These are phyloP conservation scores for Rhynchophorus ferrugineus DNA, from an alignment of 1,140 invertebrate genomes.

Conservation along the genomic window DNA sequence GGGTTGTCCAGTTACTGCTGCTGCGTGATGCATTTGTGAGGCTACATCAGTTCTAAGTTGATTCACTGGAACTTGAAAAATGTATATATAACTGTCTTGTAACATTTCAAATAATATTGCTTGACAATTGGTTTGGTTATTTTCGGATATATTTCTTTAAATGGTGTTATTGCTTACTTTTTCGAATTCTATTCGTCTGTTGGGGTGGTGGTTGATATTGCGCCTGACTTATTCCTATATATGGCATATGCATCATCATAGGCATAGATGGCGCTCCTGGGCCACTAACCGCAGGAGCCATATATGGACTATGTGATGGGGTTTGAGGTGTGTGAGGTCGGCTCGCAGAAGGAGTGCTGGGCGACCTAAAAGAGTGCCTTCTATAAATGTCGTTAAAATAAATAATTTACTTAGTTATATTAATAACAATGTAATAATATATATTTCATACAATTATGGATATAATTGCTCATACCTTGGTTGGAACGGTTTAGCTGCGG, in stretches of 20 bases:
- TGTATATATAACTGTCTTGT: conserved; percentile 6
- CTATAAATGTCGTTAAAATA: too few relatives aligned
- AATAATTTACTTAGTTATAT: too few relatives aligned
- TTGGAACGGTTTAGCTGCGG: conserved; percentile 75
- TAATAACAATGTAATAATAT: too few relatives aligned
- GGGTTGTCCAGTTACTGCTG: conserved; percentile 74
- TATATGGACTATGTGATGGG: conserved; percentile 47
- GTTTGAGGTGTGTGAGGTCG: conserved; percentile 81
- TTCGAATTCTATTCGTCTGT: conserved; percentile 36
- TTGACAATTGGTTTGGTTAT: background rate
- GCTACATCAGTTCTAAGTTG: conserved; percentile 53
- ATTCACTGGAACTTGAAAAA: conserved; percentile 49
- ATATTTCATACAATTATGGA: background rate
- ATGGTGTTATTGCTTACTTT: conserved; percentile 28
- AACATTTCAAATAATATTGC: too few relatives aligned
- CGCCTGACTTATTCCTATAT: conserved; percentile 33
- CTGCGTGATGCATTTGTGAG: conserved; percentile 64
- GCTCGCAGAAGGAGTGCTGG: conserved; percentile 57
- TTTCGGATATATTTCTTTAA: background rate
- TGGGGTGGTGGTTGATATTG: conserved; percentile 37
- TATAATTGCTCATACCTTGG: conserved; percentile 42
- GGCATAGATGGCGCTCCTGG: conserved; percentile 39
- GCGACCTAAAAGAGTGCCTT: conserved; percentile 47
- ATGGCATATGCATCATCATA: conserved; percentile 35
- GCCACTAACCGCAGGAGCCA: conserved; percentile 29